Evolutionary conservation across 2,888 invertebrate genomes (phyloP), one percentile per base, ranked within the genome.

Genomic region (Ashinkailepas kermadecensis): DNA sequence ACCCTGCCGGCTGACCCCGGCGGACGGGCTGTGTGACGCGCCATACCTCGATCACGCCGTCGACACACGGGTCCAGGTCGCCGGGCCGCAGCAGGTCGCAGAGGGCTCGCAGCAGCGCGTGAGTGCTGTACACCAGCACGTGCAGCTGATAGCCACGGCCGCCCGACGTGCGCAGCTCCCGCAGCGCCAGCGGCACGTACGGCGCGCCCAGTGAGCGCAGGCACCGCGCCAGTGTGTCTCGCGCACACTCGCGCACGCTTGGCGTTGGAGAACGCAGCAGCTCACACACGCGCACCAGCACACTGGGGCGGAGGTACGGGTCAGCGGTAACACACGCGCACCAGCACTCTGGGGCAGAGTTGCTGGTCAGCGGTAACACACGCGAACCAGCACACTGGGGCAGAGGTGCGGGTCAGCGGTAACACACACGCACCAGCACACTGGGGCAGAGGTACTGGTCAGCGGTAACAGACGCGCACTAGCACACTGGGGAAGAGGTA

Each of bases 61-160:
- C 89, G 56, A 97, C 88, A 86, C 94, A 93, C 1, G 90, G 87
- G 86, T 96, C 94, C n/a, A 98, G 90, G 86, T 97, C 94, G 0
- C 91, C 91, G 0, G 92, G 89, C 87, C 92, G 90, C 83, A 96
- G 91, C n/a, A 90, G 88, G 0, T 90, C 88, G 86, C 92, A 92
- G 81, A 97, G 87, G 57, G 92, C 91, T 82, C 91, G 91, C 81
- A 99, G 88, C 9, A 99, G 91, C 0, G 93, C 91, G 86, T 97
- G 95, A 39, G 96, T 91, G 0, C 97, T 96, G 67, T 81, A 83
- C 83, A 92, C 96, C 81, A 99, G 89, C 0, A 99, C 97, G 86
- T 99, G 98, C 3, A 95, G 92, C 90, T 97, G 97, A 87, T 94
- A 99, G 18, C 99, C 99, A 86, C 93, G 91, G 0, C 92, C 94